Conservation (phyloP, 2,113 vertebrate genomes). For the Vicugna pacos region DNA sequence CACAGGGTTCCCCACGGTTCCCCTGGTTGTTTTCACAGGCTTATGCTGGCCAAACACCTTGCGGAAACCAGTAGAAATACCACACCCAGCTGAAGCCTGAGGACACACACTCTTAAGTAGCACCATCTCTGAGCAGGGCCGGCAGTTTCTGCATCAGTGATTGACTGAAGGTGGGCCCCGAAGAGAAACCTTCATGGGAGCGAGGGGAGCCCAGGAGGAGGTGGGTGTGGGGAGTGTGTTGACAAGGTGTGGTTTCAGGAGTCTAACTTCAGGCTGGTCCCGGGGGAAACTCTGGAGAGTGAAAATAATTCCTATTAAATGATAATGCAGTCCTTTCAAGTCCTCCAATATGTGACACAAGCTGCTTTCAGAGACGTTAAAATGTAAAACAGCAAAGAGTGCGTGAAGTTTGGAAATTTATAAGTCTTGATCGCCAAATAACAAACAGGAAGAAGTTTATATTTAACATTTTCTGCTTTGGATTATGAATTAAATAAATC, state of each 20-base stretch:
- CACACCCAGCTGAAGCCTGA: background rate
- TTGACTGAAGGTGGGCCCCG: background rate
- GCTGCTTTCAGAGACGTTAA: background rate
- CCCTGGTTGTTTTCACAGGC: background rate
- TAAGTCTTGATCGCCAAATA: background rate
- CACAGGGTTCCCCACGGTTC: background rate
- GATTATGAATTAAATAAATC: background rate
- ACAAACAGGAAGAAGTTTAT: background rate
- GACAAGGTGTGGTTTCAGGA: background rate
- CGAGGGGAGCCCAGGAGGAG: background rate
- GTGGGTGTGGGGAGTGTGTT: background rate
- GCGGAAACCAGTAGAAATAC: background rate
- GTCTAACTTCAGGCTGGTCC: background rate
- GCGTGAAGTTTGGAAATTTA: background rate
- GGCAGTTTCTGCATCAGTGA: background rate
- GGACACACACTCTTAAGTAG: background rate
- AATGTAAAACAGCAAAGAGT: background rate
- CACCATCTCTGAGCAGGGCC: background rate
- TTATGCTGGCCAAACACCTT: background rate
- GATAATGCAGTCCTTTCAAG: background rate
- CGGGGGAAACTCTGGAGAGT: too few relatives aligned
- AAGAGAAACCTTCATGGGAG: background rate
- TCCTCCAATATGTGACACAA: background rate
- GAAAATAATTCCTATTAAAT: background rate
- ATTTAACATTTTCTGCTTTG: background rate